phyloP scores from a whole-genome alignment of 2,113 vertebrate genomes.

The Pogonocichla stellata region DNA sequence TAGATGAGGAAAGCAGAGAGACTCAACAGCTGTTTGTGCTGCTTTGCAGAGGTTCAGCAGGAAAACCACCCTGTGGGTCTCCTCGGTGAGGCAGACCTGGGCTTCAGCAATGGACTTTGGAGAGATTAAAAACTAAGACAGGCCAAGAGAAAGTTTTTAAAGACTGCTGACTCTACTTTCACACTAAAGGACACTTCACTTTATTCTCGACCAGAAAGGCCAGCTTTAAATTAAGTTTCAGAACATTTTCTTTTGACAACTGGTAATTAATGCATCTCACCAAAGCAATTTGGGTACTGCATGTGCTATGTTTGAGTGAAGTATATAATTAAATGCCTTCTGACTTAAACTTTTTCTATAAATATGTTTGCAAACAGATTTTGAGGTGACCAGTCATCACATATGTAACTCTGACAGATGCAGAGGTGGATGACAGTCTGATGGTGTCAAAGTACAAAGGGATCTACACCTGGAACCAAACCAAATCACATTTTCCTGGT shows the following conservation, averaged over 20 bases:
- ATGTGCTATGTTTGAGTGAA: not conserved
- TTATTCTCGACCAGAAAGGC: not conserved
- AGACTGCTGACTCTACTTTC: not conserved
- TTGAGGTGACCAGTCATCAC: not conserved
- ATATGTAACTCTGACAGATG: not conserved
- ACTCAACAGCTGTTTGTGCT: not conserved
- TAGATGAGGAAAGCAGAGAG: not conserved
- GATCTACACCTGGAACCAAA: not conserved
- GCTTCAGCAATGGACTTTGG: not conserved
- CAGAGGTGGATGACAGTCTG: not conserved
- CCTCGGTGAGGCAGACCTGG: not conserved
- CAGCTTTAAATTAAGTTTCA: conserved; percentile 12
- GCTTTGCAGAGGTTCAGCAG: not conserved
- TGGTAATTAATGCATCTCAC: conserved; percentile 9
- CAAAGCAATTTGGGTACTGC: not conserved
- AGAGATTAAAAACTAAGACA: not conserved
- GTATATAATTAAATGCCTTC: not conserved
- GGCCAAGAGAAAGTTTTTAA: not conserved
- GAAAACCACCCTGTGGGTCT: not conserved
- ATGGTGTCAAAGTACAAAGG: not conserved
- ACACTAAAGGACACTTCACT: not conserved
- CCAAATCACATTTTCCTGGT: not conserved
- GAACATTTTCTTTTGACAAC: conserved; percentile 28
- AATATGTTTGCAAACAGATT: not conserved
- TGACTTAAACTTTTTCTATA: not conserved